These are phyloP conservation scores for Tricholaema leucomelas DNA, from an alignment of 2,113 vertebrate species.

Conservation along the genomic window DNA sequence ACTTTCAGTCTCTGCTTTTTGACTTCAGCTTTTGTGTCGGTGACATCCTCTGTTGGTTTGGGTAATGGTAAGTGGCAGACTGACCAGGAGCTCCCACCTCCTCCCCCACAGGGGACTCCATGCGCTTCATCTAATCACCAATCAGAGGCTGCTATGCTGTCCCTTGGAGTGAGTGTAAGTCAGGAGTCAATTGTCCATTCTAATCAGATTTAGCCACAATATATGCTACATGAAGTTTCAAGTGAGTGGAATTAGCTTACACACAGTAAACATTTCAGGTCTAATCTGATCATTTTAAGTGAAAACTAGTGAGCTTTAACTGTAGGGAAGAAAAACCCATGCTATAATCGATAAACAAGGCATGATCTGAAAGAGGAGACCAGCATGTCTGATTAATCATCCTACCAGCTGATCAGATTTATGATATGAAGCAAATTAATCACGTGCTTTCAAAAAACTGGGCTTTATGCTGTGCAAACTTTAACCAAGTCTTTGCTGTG, in stretches of 20 bases:
- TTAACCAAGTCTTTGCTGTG: neutral
- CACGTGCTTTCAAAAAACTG: neutral
- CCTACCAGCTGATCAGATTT: conserved; percentile 17
- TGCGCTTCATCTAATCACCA: neutral
- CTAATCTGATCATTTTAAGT: conserved; percentile 58
- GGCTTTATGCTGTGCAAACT: neutral
- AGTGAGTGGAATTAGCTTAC: conserved; percentile 59
- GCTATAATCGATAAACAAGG: neutral
- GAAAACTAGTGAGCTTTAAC: conserved; percentile 48
- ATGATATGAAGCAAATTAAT: conserved; percentile 13
- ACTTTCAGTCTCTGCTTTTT: conserved; percentile 29
- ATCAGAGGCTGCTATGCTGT: neutral
- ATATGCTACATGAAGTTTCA: conserved; percentile 36
- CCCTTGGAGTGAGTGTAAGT: conserved; percentile 46
- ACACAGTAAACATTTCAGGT: conserved; percentile 70
- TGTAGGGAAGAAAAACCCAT: neutral
- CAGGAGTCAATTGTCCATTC: conserved; percentile 68
- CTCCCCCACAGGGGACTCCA: fast-evolving
- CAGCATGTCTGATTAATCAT: neutral
- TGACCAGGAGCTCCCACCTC: conserved; percentile 23
- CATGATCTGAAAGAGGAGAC: neutral
- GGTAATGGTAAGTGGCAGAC: conserved; percentile 54
- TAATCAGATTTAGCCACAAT: conserved; percentile 42
- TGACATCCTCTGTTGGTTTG: conserved; percentile 1
- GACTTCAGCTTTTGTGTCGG: conserved; percentile 10